Base-by-base conservation (phyloP, 2,888 invertebrate genomes). In the Ecliptopera silaceata region DNA sequence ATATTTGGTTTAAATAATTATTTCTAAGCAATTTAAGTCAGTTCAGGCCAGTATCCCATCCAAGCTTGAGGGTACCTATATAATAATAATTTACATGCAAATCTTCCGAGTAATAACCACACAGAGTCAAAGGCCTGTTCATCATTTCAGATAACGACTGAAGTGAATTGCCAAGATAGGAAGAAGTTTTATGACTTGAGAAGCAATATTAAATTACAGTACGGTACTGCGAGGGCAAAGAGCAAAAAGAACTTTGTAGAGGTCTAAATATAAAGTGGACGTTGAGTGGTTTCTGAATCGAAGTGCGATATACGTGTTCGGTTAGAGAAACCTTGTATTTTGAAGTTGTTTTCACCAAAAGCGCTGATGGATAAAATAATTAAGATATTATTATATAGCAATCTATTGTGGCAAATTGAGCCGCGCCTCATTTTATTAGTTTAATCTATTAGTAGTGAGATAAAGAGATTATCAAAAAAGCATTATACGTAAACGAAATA, bases 41-140 rank as follows among this genome's bases (percentile, higher is more conserved):
- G 4, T 1, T 39, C n/a, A 17, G 15, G 11, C 18, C 18, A 4
- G 18, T 18, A 39, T 36, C 36, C 36, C 34, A 34, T 13, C 34
- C 38, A 39, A 48, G 32, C 49, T 71, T 70, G 74, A 72, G 77
- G 76, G 74, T 75, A 71, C 62, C 46, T 32, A 54, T 69, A 70
- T 73, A n/a, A n/a, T n/a, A n/a, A n/a, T n/a, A 70, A 62, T 73
- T 71, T 46, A 43, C 13, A 34, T 45, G 50, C 64, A 71, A 78
- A 77, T 75, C 72, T 66, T 69, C 58, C 65, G 71, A 60, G 66
- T 68, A 66, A 68, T 65, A 71, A 69, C 63, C 41, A 50, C 26
- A 42, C 48, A 49, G 45, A 48, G 57, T 51, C 50, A 49, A 57
- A 46, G 43, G 51, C 56, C 55, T 53, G 55, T 50, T 49, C 56